Base-by-base conservation (phyloP, 1,140 invertebrate genomes). In the Megathymus violae region DNA sequence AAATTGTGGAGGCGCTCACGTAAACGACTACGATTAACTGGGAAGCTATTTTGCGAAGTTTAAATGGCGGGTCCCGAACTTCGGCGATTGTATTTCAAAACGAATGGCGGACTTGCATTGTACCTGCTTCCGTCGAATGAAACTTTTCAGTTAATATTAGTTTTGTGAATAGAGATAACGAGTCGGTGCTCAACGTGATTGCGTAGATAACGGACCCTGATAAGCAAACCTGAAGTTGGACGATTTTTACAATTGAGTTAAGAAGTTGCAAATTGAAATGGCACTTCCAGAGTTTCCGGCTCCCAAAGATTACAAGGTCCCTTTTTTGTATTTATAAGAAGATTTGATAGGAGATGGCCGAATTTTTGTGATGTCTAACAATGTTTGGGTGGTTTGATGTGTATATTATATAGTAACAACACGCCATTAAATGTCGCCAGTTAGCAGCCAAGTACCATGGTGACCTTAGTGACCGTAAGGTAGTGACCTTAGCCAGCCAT, bases 11-110 rank as follows among this genome's bases (percentile, higher is more conserved):
- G 76, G 78, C 76, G 69, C 76, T 85, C 72, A 19, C 74, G 67
- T 66, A 82, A 88, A 88, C 79, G 81, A 78, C 82, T 72, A 71
- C 82, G 79, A 84, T 88, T 88, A 88, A 82, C 75, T 82, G 74
- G 74, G 74, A 78, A 82, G 79, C 76, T 73, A 81, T 87, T 85
- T 79, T 77, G 67, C 72, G 17, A 82, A 88, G 78, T 88, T 84
- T 80, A 82, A 84, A 82, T 71, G 71, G 74, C 64, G 67, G 46
- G 63, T 61, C 63, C 38, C 73, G 68, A 85, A 87, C 76, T 87
- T 81, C 60, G 69, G 62, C 79, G 72, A 85, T 79, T 80, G 79
- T 83, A 68, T 74, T 80, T 71, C 67, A 69, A 73, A 74, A 75
- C 62, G 74, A 79, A 71, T 72, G 60, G 66, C 51, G 47, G 65